Base-by-base conservation (phyloP, 2,113 vertebrate genomes). In the Neolamprologus ventralis region DNA sequence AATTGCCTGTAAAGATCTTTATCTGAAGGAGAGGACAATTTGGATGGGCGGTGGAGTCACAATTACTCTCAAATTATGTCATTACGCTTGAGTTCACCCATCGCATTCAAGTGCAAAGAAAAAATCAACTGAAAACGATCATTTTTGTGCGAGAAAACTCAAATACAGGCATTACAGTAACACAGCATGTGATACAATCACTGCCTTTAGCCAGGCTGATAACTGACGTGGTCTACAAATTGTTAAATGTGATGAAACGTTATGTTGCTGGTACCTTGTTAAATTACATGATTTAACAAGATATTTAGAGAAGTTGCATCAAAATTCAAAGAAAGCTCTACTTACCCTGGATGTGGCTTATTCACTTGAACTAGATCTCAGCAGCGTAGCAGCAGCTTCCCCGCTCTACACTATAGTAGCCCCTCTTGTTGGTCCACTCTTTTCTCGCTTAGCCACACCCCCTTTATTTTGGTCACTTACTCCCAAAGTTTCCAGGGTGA, bases 401-500 rank as follows among this genome's bases (percentile, higher is more conserved):
- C 63, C 42, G n/a, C 80, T 83, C 84, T 57, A 80, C 60, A 87
- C 68, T 57, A 8, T 16, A 73, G 68, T 85, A 37, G 63, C 78
- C 87, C 85, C 90, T 88, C 83, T 92, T 87, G 84, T 91, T 93
- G 89, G 90, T 90, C 94, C 87, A 90, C 82, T 90, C 82, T 57
- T 87, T 87, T 57, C 84, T 37, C n/a, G 9, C 21, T 28, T 75
- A 49, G 80, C 86, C 91, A 90, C 94, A 85, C 92, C 93, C 55
- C 88, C 51, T 80, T 82, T 83, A 63, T 90, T 94, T 87, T 42
- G 71, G 58, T 81, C 87, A 81, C 89, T 93, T 86, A 89, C 91
- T 94, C 88, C 92, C 91, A 92, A 78, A 94, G 75, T 94, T 94
- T 94, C 94, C 88, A 90, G 86, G 89, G 84, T 81, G 54, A 84